Evolutionary conservation across 2,797 vertebrate species (phyloP).

Genomic region (Diplodus puntazzo): DNA sequence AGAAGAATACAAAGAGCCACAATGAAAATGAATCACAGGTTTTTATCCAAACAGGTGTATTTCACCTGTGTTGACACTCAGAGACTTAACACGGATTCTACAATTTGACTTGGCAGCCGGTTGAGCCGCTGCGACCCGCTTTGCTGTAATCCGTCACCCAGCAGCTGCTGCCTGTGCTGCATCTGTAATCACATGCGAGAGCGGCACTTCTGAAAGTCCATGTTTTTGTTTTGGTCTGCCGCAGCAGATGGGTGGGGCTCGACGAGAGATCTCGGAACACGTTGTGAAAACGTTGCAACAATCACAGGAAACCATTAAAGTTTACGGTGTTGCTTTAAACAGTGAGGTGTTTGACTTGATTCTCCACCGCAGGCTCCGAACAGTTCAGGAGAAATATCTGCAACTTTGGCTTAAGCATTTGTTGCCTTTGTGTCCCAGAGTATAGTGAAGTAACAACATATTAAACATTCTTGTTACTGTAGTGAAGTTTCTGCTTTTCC

Average conservation of each 20-base stretch:
- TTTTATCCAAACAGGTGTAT: constrained; percentile 4
- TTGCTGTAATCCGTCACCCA: constrained; percentile 10
- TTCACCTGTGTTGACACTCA: neutral
- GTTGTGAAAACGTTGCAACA: constrained; percentile 28
- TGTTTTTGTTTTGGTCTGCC: constrained; percentile 4
- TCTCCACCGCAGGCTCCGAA: neutral
- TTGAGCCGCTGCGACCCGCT: neutral
- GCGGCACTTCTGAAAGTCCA: neutral
- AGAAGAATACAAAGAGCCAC: neutral
- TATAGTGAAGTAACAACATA: too few relatives aligned
- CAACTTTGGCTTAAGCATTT: neutral
- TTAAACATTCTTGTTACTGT: too few relatives aligned
- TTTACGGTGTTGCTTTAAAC: neutral
- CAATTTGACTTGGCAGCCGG: neutral
- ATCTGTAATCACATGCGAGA: constrained; percentile 22
- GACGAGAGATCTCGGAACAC: neutral
- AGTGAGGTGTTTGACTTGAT: neutral
- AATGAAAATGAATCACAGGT: neutral
- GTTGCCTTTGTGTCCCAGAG: neutral
- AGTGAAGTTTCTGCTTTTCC: too few relatives aligned
- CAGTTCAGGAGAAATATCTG: neutral
- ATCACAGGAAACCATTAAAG: constrained; percentile 44
- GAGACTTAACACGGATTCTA: neutral
- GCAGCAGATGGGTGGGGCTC: neutral
- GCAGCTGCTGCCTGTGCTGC: neutral